A percentile compares a stretch with the other conserved stretches of the same genome.
These are phyloP conservation scores for Chironomus tepperi DNA, from an alignment of 1,140 invertebrate genomes.

Conservation along the genomic window DNA sequence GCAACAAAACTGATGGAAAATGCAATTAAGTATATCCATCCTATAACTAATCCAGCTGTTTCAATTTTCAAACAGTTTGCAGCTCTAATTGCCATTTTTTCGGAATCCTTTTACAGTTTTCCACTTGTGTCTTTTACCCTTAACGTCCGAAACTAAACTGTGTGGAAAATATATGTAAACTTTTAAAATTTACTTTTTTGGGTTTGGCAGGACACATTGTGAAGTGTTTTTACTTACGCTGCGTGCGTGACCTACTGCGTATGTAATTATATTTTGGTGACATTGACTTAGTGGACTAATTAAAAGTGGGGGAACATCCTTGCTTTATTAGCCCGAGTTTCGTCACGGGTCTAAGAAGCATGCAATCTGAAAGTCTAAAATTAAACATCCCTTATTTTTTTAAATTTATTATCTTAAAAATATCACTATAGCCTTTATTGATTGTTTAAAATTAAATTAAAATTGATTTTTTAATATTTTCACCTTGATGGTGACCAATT, in stretches of 20 bases:
- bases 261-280: neutral
- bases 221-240: neutral
- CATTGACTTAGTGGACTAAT: neutral
- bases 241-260: neutral
- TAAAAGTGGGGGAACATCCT: too few relatives aligned
- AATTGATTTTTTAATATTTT: neutral
- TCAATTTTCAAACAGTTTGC: conserved; percentile 7
- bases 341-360: too few relatives aligned
- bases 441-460: too few relatives aligned
- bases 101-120: neutral
- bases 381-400: too few relatives aligned
- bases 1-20: neutral
- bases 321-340: too few relatives aligned
- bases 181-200: neutral
- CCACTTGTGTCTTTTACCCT: too few relatives aligned
- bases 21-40: neutral
- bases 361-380: too few relatives aligned
- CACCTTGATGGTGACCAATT: neutral
- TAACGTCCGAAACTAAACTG: neutral
- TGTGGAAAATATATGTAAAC: neutral
- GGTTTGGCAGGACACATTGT: neutral
- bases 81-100: neutral
- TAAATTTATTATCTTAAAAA: too few relatives aligned
- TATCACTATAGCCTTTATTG: too few relatives aligned
- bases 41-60: neutral